A percentile compares a stretch with the other conserved stretches of the same genome.
These are phyloP conservation scores for Bufo gargarizans DNA, from an alignment of 2,113 vertebrate genomes.

Conservation along the genomic window DNA sequence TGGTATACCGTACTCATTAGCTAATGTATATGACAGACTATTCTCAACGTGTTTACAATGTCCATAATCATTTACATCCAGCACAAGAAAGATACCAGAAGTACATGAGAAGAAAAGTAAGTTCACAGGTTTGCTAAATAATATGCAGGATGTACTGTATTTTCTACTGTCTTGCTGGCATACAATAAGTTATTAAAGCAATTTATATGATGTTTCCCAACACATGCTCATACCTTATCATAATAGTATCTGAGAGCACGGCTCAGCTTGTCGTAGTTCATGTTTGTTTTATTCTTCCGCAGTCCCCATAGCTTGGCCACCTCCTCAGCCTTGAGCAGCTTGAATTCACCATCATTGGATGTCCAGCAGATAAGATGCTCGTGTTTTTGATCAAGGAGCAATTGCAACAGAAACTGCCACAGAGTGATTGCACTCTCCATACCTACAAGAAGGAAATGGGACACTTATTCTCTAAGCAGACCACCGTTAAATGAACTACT, in stretches of 20 bases:
- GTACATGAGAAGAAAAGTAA: too few relatives aligned
- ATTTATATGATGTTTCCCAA: too few relatives aligned
- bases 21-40: too few relatives aligned
- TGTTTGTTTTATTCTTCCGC: slow-evolving; percentile 97
- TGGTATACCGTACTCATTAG: too few relatives aligned
- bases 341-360: slow-evolving; percentile 96
- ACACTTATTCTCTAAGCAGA: not conserved
- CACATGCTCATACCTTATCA: slow-evolving; percentile 83
- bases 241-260: slow-evolving; percentile 95
- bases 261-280: slow-evolving; percentile 98
- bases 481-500: too few relatives aligned
- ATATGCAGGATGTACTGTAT: too few relatives aligned
- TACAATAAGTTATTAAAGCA: too few relatives aligned
- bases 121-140: too few relatives aligned
- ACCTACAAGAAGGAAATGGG: slow-evolving; percentile 68
- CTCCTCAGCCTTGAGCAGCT: slow-evolving; percentile 95
- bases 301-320: slow-evolving; percentile 97
- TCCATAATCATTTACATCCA: too few relatives aligned
- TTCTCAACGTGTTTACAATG: too few relatives aligned
- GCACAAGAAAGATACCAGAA: too few relatives aligned
- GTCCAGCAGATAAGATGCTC: slow-evolving; percentile 97
- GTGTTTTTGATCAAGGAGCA: slow-evolving; percentile 94
- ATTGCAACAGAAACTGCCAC: slow-evolving; percentile 98
- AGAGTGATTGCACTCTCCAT: slow-evolving; percentile 98
- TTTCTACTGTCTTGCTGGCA: too few relatives aligned